Conservation (phyloP, 2,113 vertebrate species). For the Cichladusa arquata region DNA sequence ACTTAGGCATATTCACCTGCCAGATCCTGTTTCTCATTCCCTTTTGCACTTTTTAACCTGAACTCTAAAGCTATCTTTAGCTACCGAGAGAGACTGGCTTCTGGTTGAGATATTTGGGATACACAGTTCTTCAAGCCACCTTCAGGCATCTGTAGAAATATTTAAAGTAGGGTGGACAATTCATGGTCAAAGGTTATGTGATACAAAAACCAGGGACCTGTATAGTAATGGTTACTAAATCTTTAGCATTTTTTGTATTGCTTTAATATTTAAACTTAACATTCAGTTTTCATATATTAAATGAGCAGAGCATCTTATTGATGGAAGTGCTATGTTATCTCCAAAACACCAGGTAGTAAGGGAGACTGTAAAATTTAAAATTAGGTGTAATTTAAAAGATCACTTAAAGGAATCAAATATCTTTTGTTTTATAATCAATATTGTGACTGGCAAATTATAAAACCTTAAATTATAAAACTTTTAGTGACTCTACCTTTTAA, state of each 20-base stretch:
- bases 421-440: not conserved
- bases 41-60: conserved; percentile 56
- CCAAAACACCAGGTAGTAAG: not conserved
- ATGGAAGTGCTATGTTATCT: conserved; percentile 29
- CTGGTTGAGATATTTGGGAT: conserved; percentile 44
- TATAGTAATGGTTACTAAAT: not conserved
- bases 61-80: conserved; percentile 53
- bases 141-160: conserved; percentile 59
- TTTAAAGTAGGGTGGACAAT: conserved; percentile 18
- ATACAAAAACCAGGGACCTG: conserved; percentile 17
- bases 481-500: conserved; percentile 41
- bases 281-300: conserved; percentile 33
- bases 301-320: conserved; percentile 16
- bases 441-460: conserved; percentile 33
- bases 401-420: conserved; percentile 11
- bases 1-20: conserved; percentile 32
- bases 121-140: conserved; percentile 47
- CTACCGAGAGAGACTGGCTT: conserved; percentile 47
- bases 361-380: conserved; percentile 24
- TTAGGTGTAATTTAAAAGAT: not conserved
- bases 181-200: not conserved
- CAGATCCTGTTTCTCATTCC: conserved; percentile 57
- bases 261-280: conserved; percentile 43
- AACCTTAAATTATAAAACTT: conserved; percentile 63
- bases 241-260: conserved; percentile 21